Percentiles rank a stretch among this genome's conserved stretches.
Evolutionary conservation across 2,797 vertebrate genomes (phyloP).

Genomic region (Myotis planiceps): DNA sequence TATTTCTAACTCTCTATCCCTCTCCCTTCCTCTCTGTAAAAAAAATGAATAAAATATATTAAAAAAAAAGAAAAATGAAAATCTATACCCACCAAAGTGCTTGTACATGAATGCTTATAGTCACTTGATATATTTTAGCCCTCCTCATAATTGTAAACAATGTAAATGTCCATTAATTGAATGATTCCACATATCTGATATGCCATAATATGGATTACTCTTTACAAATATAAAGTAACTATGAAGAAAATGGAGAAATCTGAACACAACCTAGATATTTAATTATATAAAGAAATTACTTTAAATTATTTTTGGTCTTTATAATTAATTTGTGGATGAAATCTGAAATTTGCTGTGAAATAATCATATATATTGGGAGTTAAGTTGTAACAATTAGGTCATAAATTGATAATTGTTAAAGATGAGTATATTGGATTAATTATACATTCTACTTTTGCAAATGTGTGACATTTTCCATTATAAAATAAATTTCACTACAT

Average conservation of each 20-base stretch:
- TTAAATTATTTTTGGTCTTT: background rate
- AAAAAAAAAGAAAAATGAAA: constrained; percentile 15
- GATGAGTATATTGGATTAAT: background rate
- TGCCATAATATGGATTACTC: background rate
- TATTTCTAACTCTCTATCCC: too few relatives aligned
- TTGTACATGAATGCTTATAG: background rate
- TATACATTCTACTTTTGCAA: background rate
- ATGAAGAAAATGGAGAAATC: background rate
- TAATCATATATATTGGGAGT: background rate
- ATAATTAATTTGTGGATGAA: background rate
- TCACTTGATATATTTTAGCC: background rate
- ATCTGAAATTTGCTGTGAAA: background rate
- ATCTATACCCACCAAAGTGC: background rate
- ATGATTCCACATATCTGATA: background rate
- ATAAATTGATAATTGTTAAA: background rate
- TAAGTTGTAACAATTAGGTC: background rate
- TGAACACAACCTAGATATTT: background rate
- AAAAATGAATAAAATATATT: too few relatives aligned
- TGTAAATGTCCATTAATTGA: background rate
- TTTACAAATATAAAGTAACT: background rate
- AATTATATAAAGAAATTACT: background rate
- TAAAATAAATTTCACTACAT: background rate
- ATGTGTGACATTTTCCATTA: background rate
- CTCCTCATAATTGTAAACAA: background rate
- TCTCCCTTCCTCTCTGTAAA: too few relatives aligned